phyloP scores from a whole-genome alignment of 1,140 invertebrate species.

The Hylaeus volcanicus region DNA sequence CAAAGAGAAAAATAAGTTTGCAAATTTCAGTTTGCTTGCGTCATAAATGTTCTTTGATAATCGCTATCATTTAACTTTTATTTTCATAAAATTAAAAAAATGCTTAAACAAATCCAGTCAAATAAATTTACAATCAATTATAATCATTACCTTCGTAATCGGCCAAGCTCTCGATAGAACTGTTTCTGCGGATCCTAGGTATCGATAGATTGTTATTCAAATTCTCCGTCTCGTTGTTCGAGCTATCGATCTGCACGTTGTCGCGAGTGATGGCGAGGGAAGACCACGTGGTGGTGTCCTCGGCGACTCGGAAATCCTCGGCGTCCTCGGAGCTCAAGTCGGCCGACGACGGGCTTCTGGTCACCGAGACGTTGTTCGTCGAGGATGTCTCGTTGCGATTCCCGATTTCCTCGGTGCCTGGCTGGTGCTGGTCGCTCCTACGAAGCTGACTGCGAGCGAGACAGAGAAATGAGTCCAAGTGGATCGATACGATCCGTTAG shows the following conservation, averaged over 20 bases:
- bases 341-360: conserved; percentile 3
- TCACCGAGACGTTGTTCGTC: conserved; percentile 13
- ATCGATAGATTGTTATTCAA: conserved; percentile 76
- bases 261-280: conserved; percentile 73
- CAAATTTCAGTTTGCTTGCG: too few species aligned
- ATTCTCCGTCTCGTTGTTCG: conserved; percentile 69
- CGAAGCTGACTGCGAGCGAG: conserved; percentile 69
- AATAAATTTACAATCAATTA: too few species aligned
- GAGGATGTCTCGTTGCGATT: conserved; percentile 67
- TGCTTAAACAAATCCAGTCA: too few species aligned
- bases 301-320: conserved; percentile 72
- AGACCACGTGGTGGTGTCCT: conserved; percentile 76
- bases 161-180: conserved; percentile 76
- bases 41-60: too few species aligned
- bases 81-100: too few species aligned
- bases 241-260: conserved; percentile 63
- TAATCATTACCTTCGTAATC: conserved; percentile 76
- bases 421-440: conserved; percentile 58
- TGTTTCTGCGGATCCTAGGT: conserved; percentile 70
- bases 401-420: conserved; percentile 64
- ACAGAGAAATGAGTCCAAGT: conserved; percentile 58
- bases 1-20: too few species aligned
- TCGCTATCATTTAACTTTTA: too few species aligned
- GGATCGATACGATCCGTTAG: conserved; percentile 59
- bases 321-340: conserved; percentile 47